Conservation (phyloP, 2,888 invertebrate genomes). For the Ceriagrion tenellum region DNA sequence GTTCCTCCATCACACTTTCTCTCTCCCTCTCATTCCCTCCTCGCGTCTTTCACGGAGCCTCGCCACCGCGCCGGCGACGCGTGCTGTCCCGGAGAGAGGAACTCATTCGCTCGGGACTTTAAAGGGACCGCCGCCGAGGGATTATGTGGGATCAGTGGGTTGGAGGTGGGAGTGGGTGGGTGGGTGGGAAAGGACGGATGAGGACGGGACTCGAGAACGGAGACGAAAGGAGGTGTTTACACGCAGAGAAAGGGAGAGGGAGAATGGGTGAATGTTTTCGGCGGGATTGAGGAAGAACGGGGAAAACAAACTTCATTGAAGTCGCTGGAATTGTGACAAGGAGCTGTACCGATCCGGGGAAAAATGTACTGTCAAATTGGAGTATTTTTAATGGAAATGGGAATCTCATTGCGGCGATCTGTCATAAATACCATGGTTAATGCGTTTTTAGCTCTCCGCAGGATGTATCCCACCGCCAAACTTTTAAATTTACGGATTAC, state of each 20-base stretch:
- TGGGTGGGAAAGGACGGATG: background rate
- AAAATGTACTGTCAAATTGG: no score
- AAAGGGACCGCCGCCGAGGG: constrained; percentile 23
- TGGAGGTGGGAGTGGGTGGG: background rate
- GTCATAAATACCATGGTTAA: no score
- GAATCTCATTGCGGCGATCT: no score
- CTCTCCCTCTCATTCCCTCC: background rate
- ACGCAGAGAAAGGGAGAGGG: background rate
- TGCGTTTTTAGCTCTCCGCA: no score
- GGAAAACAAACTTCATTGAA: background rate
- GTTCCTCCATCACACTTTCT: background rate
- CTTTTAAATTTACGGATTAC: no score
- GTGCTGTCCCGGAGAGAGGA: background rate
- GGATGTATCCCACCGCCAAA: no score
- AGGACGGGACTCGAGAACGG: background rate
- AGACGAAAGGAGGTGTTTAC: background rate
- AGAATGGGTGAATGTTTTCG: background rate
- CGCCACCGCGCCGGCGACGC: background rate
- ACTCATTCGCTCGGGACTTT: constrained; percentile 3
- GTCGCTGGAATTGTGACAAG: background rate
- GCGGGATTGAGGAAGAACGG: background rate
- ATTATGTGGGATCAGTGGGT: constrained; percentile 29
- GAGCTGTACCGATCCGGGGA: no score
- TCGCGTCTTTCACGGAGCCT: background rate
- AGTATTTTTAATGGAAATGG: no score